Conservation (phyloP, 2,113 vertebrate species). For the Scartelaos histophorus region DNA sequence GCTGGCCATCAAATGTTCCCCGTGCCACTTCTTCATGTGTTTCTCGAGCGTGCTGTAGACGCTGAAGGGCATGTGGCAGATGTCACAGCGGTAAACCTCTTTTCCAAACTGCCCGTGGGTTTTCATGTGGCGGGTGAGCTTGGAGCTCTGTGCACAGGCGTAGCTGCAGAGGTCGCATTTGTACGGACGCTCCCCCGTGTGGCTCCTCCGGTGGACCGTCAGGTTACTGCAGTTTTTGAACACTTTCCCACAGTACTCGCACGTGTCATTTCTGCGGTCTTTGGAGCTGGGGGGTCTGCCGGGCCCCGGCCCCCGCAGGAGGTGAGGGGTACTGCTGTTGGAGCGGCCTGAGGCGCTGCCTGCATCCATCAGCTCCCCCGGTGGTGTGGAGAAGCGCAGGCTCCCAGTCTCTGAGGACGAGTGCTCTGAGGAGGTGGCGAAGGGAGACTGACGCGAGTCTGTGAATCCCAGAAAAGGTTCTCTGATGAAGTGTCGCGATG, state of each 20-base stretch:
- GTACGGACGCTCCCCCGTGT: constrained; percentile 99
- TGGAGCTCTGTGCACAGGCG: constrained; percentile 99
- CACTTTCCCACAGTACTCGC: constrained; percentile 98
- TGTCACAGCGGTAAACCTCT: constrained; percentile 99
- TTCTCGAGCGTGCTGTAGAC: constrained; percentile 99
- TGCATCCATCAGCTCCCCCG: constrained; percentile 92
- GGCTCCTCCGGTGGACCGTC: constrained; percentile 97
- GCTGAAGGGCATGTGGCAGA: constrained; percentile 99
- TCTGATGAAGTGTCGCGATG: constrained; percentile 98
- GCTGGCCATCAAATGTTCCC: constrained; percentile 98
- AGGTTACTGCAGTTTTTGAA: constrained; percentile 99
- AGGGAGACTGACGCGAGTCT: constrained; percentile 96
- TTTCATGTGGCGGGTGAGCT: constrained; percentile 99
- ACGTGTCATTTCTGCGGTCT: constrained; percentile 96
- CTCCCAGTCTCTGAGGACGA: constrained; percentile 98
- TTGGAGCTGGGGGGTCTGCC: constrained; percentile 96
- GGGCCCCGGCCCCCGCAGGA: constrained; percentile 88
- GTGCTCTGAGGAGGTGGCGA: constrained; percentile 96
- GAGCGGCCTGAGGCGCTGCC: constrained; percentile 90
- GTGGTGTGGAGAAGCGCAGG: constrained; percentile 97
- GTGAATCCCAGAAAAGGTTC: constrained; percentile 97
- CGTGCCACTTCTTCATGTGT: constrained; percentile 99
- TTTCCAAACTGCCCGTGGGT: constrained; percentile 99
- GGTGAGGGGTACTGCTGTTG: constrained; percentile 95
- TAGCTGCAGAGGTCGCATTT: constrained; percentile 99